Base-by-base conservation (phyloP, 2,797 vertebrate species). In the Bryconaethiops microstoma region DNA sequence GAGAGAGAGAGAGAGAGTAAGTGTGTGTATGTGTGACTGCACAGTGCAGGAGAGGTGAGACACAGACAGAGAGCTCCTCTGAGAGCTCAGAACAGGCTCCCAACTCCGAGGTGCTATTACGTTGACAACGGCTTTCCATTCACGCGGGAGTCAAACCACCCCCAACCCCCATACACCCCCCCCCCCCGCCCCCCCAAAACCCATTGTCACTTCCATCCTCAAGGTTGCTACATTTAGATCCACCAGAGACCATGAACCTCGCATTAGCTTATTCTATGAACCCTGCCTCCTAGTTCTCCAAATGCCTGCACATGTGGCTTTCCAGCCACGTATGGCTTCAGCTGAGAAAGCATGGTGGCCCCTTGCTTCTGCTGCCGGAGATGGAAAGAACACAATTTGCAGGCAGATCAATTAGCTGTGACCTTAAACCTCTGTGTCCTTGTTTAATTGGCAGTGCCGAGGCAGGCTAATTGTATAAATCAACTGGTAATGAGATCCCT, bases 371-470 rank as follows among this genome's bases (percentile, higher is more conserved):
- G 89, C 85, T 78, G 90, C 78, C 54, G 79, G 87, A 87, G 87
- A 87, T 87, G 86, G 88, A 92, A 89, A 89, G 93, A 90, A 84
- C 91, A 88, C 91, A 92, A 92, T 94, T 94, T 95, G 92, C 91
- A 90, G 88, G 90, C 90, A 90, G 93, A 94, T 95, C 95, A 96
- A 96, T 95, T 95, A 96, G 93, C 89, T 92, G 77, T 94, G 93
- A 95, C 95, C 94, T 96, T 94, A 95, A 92, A 90, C 95, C 95
- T 91, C 92, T 93, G 92, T 96, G 93, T 93, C 93, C 92, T 94
- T 94, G 92, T 95, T 95, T 96, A 95, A 95, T 96, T 96, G 94
- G 94, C 94, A 92, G 90, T 90, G 93, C 90, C 87, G 91, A 94
- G 94, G 91, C 90, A 86, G 88, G 91, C 89, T 94, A 96, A 94